These are phyloP conservation scores for Montipora cactus DNA, from an alignment of 64 coral and sea anemone species.

Conservation along the genomic window DNA sequence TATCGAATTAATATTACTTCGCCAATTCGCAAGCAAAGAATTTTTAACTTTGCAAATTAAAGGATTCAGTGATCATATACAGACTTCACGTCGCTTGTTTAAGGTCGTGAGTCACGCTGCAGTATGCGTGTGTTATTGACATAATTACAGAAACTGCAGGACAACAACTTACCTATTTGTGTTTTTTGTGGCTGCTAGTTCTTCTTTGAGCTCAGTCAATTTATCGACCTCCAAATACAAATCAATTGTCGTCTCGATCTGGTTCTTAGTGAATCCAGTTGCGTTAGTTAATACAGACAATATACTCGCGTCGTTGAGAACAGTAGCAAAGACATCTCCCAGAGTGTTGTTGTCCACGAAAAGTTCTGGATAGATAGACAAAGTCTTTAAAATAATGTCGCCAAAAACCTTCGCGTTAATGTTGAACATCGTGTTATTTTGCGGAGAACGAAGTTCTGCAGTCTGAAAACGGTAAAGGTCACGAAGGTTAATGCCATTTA, in stretches of 20 bases:
- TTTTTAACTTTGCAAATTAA: too few relatives aligned
- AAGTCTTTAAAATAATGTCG: neutral
- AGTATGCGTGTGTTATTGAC: too few relatives aligned
- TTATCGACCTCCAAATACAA: neutral
- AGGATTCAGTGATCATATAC: too few relatives aligned
- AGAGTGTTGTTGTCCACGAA: neutral
- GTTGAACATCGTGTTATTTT: too few relatives aligned
- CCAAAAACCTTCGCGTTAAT: neutral
- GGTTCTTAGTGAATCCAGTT: neutral
- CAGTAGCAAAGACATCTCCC: neutral
- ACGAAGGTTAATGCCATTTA: too few relatives aligned
- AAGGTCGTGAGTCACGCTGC: too few relatives aligned
- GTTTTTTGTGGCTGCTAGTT: neutral
- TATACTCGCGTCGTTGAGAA: neutral
- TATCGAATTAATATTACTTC: too few relatives aligned
- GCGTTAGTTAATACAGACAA: neutral
- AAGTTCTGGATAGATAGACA: neutral
- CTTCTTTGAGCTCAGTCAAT: neutral
- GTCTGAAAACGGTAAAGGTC: too few relatives aligned
- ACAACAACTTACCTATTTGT: neutral
- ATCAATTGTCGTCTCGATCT: neutral
- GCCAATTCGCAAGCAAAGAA: too few relatives aligned
- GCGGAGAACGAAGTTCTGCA: too few relatives aligned
- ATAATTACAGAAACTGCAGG: too few relatives aligned
- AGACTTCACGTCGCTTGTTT: too few relatives aligned